A percentile compares a stretch with the other conserved stretches of the same genome.
Evolutionary conservation across 2,888 invertebrate genomes (phyloP).

Genomic region (Sesia bembeciformis): DNA sequence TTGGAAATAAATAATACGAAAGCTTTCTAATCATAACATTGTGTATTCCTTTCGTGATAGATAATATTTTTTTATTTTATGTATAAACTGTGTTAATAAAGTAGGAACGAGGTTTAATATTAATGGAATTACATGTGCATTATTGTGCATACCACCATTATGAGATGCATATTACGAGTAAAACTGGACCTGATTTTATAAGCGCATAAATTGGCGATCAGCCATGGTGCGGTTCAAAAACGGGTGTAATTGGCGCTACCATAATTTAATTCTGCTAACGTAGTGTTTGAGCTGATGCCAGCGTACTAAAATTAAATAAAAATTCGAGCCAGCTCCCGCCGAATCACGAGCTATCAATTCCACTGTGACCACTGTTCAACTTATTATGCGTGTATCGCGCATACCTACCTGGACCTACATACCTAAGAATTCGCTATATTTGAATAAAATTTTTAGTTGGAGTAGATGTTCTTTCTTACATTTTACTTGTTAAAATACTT

Average conservation of each 20-base stretch:
- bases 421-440: no score
- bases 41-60: no score
- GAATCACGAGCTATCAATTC: constrained; percentile 38
- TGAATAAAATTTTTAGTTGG: no score
- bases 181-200: constrained; percentile 31
- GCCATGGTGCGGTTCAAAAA: constrained; percentile 63
- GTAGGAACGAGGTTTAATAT: no score
- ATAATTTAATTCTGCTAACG: constrained; percentile 67
- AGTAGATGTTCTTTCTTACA: no score
- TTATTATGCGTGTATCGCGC: constrained; percentile 9
- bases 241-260: constrained; percentile 61
- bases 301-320: constrained; percentile 55
- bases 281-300: constrained; percentile 67
- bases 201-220: constrained; percentile 57
- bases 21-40: no score
- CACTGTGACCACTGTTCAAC: constrained; percentile 19
- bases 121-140: no score
- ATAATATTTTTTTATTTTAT: no score
- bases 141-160: background rate
- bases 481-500: no score
- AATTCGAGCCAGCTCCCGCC: constrained; percentile 32
- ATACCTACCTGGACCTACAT: no score
- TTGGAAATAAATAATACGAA: no score
- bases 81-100: no score
- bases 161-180: background rate